Base-by-base conservation (phyloP, 2,888 invertebrate species). In the Eledona agricola region DNA sequence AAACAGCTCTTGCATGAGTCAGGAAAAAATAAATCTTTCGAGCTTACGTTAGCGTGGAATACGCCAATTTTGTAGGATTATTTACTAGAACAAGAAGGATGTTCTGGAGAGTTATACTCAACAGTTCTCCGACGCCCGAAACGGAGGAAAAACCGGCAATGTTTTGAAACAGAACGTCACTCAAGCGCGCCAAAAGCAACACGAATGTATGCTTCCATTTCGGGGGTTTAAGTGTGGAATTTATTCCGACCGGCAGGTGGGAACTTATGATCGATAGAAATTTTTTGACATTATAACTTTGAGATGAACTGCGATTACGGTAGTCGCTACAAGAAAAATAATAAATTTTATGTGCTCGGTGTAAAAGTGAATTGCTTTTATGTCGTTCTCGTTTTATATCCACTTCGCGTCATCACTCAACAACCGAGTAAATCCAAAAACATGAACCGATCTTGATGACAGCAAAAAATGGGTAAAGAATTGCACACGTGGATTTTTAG, bases 1-100 rank as follows among this genome's bases (percentile, higher is more conserved):
- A 40, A 50, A 50, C 38, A 50, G 28, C 19, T 37, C 28, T 19
- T 17, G 35, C 19, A 35, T 51, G 51, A 51, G 28, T 51, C 51
- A 51, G 35, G 43, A 51, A 43, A 51, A 51, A 51, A 51, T 43
- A 51, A 51, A 47, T 47, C 37, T 47, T 38, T 37, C 47, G 31
- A 37, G 47, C 37, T 47, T 47, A 47, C 38, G 47, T 38, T 19
- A 31, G 37, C 10, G 13, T 11, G 34, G 32, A 34, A 31, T 45
- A 34, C 26, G 47, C 47, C 32, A 47, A 32, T 47, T 47, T 47
- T 47, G 45, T 45, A 34, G 34, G 45, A 45, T 45, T 45, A 45
- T 45, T 45, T 34, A 32, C 23, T 42, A 22, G 34, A 23, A 15
- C 15, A 45, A 16, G 34, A 22, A 34, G 20, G 29, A 40, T 40